These are phyloP conservation scores for Cantharis lateralis DNA, from an alignment of 2,888 invertebrate genomes.

Conservation along the genomic window DNA sequence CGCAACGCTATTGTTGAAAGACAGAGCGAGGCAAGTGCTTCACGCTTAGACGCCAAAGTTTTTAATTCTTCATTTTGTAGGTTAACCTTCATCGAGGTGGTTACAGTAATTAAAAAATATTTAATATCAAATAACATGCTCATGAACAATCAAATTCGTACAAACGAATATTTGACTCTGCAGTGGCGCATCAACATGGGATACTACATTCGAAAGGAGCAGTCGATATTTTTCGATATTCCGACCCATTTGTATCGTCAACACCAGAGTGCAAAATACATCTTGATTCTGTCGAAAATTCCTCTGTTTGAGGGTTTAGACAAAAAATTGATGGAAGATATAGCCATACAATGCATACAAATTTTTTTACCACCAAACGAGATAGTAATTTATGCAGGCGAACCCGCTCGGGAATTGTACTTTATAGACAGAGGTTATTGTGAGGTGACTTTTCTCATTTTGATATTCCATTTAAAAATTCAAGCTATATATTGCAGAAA, in stretches of 20 bases:
- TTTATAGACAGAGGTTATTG: constrained; percentile 39
- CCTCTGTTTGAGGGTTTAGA: constrained; percentile 34
- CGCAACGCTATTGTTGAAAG: constrained; percentile 37
- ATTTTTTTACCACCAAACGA: constrained; percentile 36
- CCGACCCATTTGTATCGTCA: constrained; percentile 32
- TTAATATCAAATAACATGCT: constrained; percentile 34
- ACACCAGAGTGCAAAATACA: constrained; percentile 34
- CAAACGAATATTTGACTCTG: constrained; percentile 35
- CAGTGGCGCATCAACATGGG: constrained; percentile 39
- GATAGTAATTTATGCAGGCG: constrained; percentile 37
- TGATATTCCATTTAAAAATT: not conserved
- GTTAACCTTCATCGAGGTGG: constrained; percentile 32
- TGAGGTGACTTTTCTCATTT: constrained; percentile 29
- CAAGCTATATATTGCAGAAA: constrained; percentile 15
- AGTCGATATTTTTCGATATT: constrained; percentile 30
- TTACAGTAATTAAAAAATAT: constrained; percentile 34
- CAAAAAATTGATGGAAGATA: constrained; percentile 20
- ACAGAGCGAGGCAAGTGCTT: constrained; percentile 25
- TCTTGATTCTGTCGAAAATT: constrained; percentile 22
- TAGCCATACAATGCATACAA: constrained; percentile 27
- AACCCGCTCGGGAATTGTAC: constrained; percentile 35
- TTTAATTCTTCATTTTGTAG: constrained; percentile 15
- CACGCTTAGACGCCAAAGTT: not conserved
- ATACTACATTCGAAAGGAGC: constrained; percentile 22
- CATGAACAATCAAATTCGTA: constrained; percentile 27